A percentile compares a stretch with the other conserved stretches of the same genome.
Conservation (phyloP, 2,113 vertebrate species). For the Narcine bancroftii region DNA sequence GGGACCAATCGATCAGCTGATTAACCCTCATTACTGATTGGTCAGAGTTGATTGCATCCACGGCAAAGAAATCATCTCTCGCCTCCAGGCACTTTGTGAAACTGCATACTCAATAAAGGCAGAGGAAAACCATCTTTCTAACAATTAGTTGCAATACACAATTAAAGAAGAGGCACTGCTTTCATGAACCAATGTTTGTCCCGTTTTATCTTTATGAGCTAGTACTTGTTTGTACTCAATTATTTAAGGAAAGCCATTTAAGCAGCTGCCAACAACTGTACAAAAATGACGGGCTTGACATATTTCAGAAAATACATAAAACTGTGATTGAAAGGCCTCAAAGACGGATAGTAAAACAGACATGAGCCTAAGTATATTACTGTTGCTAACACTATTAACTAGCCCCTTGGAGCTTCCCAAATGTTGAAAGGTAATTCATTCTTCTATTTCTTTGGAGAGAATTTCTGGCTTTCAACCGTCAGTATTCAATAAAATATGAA, state of each 20-base stretch:
- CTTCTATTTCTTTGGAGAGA: slow-evolving; percentile 13
- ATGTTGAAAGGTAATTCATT: slow-evolving; percentile 8
- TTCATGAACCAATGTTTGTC: slow-evolving; percentile 30
- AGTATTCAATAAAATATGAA: slow-evolving; percentile 19
- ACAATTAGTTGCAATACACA: slow-evolving; percentile 42
- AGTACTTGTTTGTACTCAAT: slow-evolving; percentile 27
- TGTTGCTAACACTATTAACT: slow-evolving; percentile 4
- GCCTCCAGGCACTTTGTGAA: slow-evolving; percentile 55
- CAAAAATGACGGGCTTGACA: slow-evolving; percentile 1
- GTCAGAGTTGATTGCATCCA: slow-evolving; percentile 73
- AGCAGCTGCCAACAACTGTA: background rate
- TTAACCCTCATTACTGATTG: slow-evolving; percentile 83
- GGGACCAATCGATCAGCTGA: slow-evolving; percentile 74
- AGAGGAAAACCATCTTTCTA: slow-evolving; percentile 43
- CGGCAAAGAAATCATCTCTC: slow-evolving; percentile 67
- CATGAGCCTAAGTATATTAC: slow-evolving; percentile 15
- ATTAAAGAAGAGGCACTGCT: slow-evolving; percentile 34
- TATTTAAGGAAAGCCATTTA: slow-evolving; percentile 29
- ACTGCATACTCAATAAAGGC: slow-evolving; percentile 56
- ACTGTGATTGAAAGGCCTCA: background rate
- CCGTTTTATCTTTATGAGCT: slow-evolving; percentile 28
- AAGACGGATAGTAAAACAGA: background rate
- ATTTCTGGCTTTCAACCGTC: slow-evolving; percentile 10
- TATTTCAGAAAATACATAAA: background rate
- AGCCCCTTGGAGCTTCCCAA: slow-evolving; percentile 9